These are phyloP conservation scores for Miniopterus natalensis DNA, from an alignment of 2,113 vertebrate genomes.

Conservation along the genomic window DNA sequence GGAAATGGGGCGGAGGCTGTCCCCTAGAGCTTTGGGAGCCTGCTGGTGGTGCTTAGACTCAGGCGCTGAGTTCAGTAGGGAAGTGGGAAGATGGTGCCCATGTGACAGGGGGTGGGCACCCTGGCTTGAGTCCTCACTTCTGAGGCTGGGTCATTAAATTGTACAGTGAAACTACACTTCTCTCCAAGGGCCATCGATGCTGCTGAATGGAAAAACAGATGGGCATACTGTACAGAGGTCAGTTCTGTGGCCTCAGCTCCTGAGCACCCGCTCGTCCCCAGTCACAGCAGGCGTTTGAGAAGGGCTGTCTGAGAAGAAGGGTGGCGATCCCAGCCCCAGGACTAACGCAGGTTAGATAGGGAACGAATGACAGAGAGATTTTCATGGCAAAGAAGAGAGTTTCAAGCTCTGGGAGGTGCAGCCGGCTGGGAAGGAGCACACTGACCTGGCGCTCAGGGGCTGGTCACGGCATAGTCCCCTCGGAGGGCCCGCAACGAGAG, in stretches of 20 bases:
- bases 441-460: slow-evolving; percentile 87
- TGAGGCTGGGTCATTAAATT: not conserved
- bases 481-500: slow-evolving; percentile 94
- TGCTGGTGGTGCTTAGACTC: not conserved
- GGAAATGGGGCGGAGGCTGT: not conserved
- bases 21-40: not conserved
- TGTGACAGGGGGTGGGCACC: not conserved
- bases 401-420: not conserved
- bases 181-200: not conserved
- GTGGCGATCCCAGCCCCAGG: not conserved
- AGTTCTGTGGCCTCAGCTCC: not conserved
- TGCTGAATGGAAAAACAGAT: not conserved
- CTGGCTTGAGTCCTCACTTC: not conserved
- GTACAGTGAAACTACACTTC: not conserved
- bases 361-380: not conserved
- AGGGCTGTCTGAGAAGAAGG: not conserved
- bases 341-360: not conserved
- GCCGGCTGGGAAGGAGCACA: not conserved
- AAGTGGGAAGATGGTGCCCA: not conserved
- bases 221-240: not conserved
- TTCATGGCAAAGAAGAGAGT: not conserved
- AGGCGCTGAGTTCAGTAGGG: not conserved
- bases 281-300: not conserved
- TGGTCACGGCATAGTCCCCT: slow-evolving; percentile 82
- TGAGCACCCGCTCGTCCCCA: accelerated